phyloP scores from a whole-genome alignment of 2,797 vertebrate genomes.

The Myiotriccus ornatus region DNA sequence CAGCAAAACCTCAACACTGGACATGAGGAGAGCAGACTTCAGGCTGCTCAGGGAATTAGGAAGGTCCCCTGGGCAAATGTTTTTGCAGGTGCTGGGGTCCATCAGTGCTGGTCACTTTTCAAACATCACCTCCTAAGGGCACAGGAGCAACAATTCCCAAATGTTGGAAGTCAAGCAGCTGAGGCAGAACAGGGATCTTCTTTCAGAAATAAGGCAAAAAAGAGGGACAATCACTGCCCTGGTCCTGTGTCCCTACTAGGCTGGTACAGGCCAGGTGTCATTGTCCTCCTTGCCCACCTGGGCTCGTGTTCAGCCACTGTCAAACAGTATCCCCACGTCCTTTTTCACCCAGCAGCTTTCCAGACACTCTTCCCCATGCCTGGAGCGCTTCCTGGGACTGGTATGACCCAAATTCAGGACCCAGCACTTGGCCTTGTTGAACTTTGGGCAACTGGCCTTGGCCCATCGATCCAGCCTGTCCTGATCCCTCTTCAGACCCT shows the following conservation, averaged over 20 bases:
- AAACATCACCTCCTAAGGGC: neutral
- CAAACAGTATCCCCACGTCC: neutral
- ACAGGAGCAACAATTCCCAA: neutral
- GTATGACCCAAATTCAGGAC: neutral
- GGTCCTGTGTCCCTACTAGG: neutral
- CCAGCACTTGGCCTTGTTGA: neutral
- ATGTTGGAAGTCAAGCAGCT: neutral
- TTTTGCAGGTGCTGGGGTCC: neutral
- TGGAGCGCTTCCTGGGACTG: neutral
- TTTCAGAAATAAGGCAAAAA: too few species aligned
- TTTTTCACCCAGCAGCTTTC: neutral
- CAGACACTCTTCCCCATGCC: neutral
- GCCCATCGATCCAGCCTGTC: neutral
- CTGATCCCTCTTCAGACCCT: neutral
- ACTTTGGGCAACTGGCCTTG: neutral
- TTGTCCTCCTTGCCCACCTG: neutral
- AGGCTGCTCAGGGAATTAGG: neutral
- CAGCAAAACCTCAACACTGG: neutral
- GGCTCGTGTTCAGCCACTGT: neutral
- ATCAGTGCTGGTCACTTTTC: neutral
- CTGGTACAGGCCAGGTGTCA: neutral
- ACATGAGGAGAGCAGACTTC: neutral
- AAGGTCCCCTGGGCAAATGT: neutral
- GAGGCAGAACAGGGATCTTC: neutral
- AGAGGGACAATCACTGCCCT: neutral